Evolutionary conservation across 2,888 invertebrate species (phyloP), one percentile per base, ranked within the genome.

Genomic region (Chaetoderma sp.): DNA sequence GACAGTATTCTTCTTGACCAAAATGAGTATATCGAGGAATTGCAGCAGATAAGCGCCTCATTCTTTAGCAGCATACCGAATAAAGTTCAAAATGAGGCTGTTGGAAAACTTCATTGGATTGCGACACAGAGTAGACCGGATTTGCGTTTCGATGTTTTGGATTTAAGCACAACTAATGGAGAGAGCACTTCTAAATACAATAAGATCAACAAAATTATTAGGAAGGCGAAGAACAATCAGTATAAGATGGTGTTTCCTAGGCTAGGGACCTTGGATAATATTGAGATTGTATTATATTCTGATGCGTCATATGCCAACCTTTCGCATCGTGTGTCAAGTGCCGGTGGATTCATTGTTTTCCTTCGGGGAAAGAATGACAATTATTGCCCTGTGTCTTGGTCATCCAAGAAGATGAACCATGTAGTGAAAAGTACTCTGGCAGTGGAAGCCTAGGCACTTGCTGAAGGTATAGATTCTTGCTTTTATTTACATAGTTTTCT

Each of bases 251-350:
- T 58, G 28, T 67, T 64, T 58, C 63, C 47, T 32, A 47, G 55
- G 25, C 28, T 69, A 23, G 61, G 54, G 13, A 44, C 55, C 42
- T 32, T 33, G 4, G 60, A 61, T n/a, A 44, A 18, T 10, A 18
- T 65, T 4, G 65, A 61, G 32, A 45, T 72, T 4, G 28, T 72
- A 10, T 18, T 67, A 10, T 64, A 27, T 27, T 65, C 58, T 45
- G 69, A 73, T 66, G 71, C 73, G 21, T 64, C 70, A 13, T 65
- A 60, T 60, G 71, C 68, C 0, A 73, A 73, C 59, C 44, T 73
- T 30, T 42, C 62, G 39, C 68, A 68, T 57, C 60, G 68, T 49
- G 50, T 66, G 10, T 59, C 60, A 18, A 68, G 61, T 60, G 59
- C 60, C 27, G 64, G 64, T 30, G 66, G 61, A 27, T 54, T 59